A percentile compares a stretch with the other conserved stretches of the same genome.
phyloP scores from a whole-genome alignment of 92 coral and sea anemone species.

The Montipora capitata region DNA sequence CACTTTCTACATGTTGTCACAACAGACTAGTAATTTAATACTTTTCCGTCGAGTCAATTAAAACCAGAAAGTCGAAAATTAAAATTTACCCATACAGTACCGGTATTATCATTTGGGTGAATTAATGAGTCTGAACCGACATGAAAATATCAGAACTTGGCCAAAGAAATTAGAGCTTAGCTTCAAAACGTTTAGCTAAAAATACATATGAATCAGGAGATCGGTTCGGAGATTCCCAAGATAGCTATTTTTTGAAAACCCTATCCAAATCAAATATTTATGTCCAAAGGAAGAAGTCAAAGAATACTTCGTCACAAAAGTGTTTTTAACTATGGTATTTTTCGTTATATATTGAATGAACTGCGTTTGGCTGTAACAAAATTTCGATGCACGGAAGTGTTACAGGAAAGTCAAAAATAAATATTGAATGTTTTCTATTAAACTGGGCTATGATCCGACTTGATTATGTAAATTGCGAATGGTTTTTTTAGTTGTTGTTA shows the following conservation, averaged over 20 bases:
- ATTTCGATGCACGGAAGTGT: too few species aligned
- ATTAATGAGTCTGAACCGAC: background rate
- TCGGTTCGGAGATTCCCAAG: background rate
- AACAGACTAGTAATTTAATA: slow-evolving; percentile 15
- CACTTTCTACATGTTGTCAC: background rate
- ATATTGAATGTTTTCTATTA: too few species aligned
- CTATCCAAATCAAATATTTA: slow-evolving; percentile 1
- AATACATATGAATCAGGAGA: background rate
- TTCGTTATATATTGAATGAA: too few species aligned
- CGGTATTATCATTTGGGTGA: background rate
- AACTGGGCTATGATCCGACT: too few species aligned
- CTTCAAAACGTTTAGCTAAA: background rate
- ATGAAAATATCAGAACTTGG: background rate
- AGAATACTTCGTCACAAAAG: background rate
- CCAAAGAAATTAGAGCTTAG: background rate
- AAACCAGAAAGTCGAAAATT: background rate
- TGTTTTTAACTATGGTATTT: too few species aligned
- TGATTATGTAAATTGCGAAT: too few species aligned
- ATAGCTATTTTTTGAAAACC: too few species aligned
- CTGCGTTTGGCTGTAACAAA: too few species aligned
- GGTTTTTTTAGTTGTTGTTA: too few species aligned
- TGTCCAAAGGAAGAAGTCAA: background rate
- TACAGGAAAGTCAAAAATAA: too few species aligned
- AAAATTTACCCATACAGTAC: background rate
- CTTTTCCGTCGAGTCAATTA: slow-evolving; percentile 6